Percentiles rank a stretch among this genome's conserved stretches.
These are phyloP conservation scores for Rhagoletis pomonella DNA, from an alignment of 1,140 invertebrate species.

Conservation along the genomic window DNA sequence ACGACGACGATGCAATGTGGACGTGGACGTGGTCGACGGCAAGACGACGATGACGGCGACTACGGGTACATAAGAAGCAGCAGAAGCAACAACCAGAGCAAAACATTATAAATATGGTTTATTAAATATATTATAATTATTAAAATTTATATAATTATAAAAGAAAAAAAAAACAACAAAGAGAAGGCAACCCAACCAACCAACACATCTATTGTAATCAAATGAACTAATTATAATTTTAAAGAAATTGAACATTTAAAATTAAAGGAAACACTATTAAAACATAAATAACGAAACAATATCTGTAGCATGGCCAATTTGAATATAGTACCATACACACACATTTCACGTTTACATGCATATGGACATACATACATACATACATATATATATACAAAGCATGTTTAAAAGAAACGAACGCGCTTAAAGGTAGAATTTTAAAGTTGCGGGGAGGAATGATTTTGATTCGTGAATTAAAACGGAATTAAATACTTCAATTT, in stretches of 20 bases:
- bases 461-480: slow-evolving; percentile 13
- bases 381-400: not conserved
- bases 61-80: slow-evolving; percentile 50
- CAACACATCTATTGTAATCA: slow-evolving; percentile 72
- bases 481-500: not conserved
- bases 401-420: not conserved
- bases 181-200: slow-evolving; percentile 60
- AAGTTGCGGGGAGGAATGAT: not conserved
- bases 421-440: too few species aligned
- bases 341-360: not conserved
- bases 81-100: slow-evolving; percentile 53
- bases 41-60: not conserved
- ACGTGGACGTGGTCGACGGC: not conserved
- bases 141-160: slow-evolving; percentile 75
- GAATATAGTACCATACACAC: not conserved
- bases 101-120: slow-evolving; percentile 71
- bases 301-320: slow-evolving; percentile 39
- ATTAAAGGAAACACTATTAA: slow-evolving; percentile 49
- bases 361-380: too few species aligned
- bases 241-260: slow-evolving; percentile 51
- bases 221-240: slow-evolving; percentile 57
- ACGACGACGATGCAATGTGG: not conserved
- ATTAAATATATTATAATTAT: slow-evolving; percentile 67
- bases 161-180: slow-evolving; percentile 62
- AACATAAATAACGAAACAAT: slow-evolving; percentile 41